Evolutionary conservation across 1,140 invertebrate genomes (phyloP).

Genomic region (Eufriesea mexicana): DNA sequence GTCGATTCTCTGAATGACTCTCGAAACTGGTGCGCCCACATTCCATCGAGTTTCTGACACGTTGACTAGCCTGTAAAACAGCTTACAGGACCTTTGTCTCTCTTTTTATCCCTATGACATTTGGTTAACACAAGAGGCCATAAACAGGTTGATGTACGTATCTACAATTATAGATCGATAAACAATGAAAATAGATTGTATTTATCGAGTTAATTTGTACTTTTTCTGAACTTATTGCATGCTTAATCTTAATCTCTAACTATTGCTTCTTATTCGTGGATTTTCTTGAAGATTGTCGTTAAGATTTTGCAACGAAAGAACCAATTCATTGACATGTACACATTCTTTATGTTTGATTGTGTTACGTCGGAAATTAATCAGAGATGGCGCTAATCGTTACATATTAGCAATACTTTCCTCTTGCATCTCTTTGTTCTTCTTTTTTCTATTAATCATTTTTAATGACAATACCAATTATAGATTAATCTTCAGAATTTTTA

Average conservation of each 20-base stretch:
- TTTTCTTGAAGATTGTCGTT: background rate
- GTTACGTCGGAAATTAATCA: background rate
- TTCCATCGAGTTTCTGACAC: constrained; percentile 55
- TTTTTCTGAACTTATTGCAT: background rate
- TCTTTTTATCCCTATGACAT: background rate
- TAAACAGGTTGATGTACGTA: background rate
- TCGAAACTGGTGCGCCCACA: constrained; percentile 74
- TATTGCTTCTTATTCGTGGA: background rate
- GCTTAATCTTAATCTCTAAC: background rate
- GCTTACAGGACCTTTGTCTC: constrained; percentile 8
- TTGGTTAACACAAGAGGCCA: background rate
- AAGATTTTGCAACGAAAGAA: background rate
- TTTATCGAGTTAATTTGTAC: background rate
- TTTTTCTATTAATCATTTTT: background rate
- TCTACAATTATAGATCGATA: background rate
- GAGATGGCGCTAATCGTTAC: constrained; percentile 9
- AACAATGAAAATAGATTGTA: background rate
- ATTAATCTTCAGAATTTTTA: background rate
- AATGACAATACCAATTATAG: background rate
- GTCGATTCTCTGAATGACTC: constrained; percentile 68
- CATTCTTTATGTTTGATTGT: background rate
- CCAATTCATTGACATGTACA: background rate
- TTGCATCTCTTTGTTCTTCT: background rate
- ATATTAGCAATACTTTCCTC: background rate
- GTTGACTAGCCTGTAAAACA: constrained; percentile 49